phyloP scores from a whole-genome alignment of 2,113 vertebrate species.

The Phaethornis superciliosus region DNA sequence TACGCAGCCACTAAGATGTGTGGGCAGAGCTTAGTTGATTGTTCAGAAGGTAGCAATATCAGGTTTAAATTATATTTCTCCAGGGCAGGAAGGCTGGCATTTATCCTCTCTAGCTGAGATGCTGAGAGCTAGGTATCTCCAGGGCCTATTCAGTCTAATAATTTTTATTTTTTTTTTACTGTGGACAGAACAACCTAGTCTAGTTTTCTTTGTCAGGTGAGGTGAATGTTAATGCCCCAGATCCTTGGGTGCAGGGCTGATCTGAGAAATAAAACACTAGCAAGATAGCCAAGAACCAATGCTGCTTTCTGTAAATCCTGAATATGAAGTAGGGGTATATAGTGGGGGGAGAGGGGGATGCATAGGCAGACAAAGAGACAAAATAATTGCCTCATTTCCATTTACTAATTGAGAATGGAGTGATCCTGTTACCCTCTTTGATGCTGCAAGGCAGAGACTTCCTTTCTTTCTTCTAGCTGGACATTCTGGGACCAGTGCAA shows the following conservation, averaged over 20 bases:
- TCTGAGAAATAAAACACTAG: neutral
- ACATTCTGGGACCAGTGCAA: neutral
- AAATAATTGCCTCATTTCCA: neutral
- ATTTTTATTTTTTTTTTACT: neutral
- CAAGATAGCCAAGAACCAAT: neutral
- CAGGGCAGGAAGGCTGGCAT: neutral
- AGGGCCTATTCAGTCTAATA: too few species aligned
- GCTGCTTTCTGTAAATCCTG: neutral
- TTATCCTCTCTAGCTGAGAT: neutral
- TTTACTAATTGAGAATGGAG: neutral
- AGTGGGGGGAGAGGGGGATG: neutral
- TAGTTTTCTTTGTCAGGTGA: neutral
- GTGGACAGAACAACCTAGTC: neutral
- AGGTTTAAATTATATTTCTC: neutral
- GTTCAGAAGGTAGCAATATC: neutral
- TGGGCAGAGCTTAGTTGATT: neutral
- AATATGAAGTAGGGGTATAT: neutral
- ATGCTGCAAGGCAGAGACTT: neutral
- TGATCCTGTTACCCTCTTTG: neutral
- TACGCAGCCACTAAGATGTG: accelerated
- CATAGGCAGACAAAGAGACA: accelerated
- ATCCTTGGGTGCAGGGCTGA: neutral
- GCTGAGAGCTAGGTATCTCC: neutral
- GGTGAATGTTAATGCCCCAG: neutral
- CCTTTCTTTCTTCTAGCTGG: neutral